A percentile compares a stretch with the other conserved stretches of the same genome.
Evolutionary conservation across 2,797 vertebrate genomes (phyloP).

Genomic region (Brachymystax lenok): DNA sequence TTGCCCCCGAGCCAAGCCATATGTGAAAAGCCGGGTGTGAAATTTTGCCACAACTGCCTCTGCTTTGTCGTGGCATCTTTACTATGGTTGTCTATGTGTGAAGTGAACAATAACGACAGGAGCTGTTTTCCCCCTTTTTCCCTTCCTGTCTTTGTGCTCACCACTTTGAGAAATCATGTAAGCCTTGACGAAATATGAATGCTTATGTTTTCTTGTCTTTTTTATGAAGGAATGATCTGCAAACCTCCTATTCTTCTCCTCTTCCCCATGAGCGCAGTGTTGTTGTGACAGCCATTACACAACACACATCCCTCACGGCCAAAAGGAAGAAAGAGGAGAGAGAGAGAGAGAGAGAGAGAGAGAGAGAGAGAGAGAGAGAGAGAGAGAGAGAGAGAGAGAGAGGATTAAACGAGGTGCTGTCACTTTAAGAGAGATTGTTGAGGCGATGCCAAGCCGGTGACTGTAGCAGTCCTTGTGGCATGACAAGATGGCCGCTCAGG

Average conservation of each 20-base stretch:
- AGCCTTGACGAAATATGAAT: conserved; percentile 58
- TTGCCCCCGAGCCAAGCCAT: background rate
- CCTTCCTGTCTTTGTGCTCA: conserved; percentile 46
- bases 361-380: too few relatives aligned
- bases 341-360: too few relatives aligned
- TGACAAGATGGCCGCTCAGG: conserved; percentile 96
- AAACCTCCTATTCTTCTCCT: conserved; percentile 34
- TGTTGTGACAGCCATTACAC: conserved; percentile 54
- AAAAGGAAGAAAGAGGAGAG: conserved; percentile 16
- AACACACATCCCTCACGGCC: conserved; percentile 32
- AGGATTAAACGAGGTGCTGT: conserved; percentile 81
- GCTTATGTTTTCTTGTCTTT: conserved; percentile 12
- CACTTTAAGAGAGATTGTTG: conserved; percentile 87
- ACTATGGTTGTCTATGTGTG: conserved; percentile 13
- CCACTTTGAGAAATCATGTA: conserved; percentile 51
- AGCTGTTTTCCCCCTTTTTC: conserved; percentile 29
- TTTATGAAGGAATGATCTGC: conserved; percentile 58
- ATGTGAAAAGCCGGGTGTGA: conserved; percentile 22
- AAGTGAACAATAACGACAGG: conserved; percentile 46
- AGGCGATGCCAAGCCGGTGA: conserved; percentile 76
- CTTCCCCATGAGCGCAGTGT: conserved; percentile 29
- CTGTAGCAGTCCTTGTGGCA: conserved; percentile 85
- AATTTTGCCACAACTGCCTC: conserved; percentile 48
- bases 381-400: too few relatives aligned
- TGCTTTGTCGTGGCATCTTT: conserved; percentile 28